Evolutionary conservation across 2,113 vertebrate genomes (phyloP).

Genomic region (Hirundichthys speculiger): DNA sequence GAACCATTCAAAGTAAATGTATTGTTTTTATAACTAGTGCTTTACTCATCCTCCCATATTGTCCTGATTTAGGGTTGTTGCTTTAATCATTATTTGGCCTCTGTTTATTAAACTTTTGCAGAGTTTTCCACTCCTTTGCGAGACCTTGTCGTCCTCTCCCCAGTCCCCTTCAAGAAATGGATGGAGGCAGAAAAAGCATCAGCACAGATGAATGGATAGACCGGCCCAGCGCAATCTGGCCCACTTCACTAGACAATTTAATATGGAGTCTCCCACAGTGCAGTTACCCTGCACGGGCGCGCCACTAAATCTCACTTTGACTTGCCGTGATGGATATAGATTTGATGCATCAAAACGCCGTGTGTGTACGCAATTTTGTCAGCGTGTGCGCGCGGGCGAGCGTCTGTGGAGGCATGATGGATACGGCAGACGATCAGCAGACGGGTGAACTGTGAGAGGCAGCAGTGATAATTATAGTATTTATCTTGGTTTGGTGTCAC

Average conservation of each 20-base stretch:
- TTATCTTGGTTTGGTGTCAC: conserved; percentile 76
- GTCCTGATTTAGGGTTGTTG: too few relatives aligned
- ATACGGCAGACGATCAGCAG: conserved; percentile 62
- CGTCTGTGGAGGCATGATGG: conserved; percentile 64
- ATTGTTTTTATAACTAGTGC: too few relatives aligned
- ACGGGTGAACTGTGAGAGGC: conserved; percentile 68
- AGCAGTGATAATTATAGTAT: conserved; percentile 71
- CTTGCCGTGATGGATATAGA: conserved; percentile 68
- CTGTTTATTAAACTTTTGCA: neutral
- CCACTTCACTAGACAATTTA: conserved; percentile 72
- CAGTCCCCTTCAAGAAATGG: conserved; percentile 44
- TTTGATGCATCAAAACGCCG: conserved; percentile 51
- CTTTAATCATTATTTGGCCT: neutral
- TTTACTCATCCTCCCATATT: too few relatives aligned
- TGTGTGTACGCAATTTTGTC: conserved; percentile 1
- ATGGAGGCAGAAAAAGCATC: conserved; percentile 64
- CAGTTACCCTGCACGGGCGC: conserved; percentile 42
- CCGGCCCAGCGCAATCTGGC: conserved; percentile 71
- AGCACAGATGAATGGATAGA: conserved; percentile 69
- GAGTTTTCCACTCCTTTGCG: conserved; percentile 10
- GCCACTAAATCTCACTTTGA: conserved; percentile 74
- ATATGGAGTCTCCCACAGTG: conserved; percentile 68
- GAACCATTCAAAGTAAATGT: too few relatives aligned
- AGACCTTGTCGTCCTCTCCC: conserved; percentile 35
- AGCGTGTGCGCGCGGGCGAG: neutral